These are phyloP conservation scores for Leptothorax acervorum DNA, from an alignment of 2,888 invertebrate species.

Conservation along the genomic window DNA sequence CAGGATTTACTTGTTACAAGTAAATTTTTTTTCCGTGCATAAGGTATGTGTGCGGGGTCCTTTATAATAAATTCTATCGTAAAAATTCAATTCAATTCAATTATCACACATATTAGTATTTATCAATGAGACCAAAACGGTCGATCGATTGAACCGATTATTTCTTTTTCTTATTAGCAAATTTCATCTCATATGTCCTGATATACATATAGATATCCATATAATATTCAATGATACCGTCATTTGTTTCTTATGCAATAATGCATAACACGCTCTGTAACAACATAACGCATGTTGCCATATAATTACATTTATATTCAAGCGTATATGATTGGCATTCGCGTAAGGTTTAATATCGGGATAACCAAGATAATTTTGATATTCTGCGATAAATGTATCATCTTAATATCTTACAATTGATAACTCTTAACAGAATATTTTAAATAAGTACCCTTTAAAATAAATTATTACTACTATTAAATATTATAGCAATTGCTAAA, in stretches of 20 bases:
- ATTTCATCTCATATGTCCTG: background rate
- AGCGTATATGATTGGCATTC: slow-evolving; percentile 1
- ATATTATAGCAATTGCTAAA: background rate
- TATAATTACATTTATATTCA: slow-evolving; percentile 40
- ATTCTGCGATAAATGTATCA: background rate
- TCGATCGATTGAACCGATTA: background rate
- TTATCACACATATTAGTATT: background rate
- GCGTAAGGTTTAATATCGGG: slow-evolving; percentile 2
- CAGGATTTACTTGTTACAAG: too few species aligned
- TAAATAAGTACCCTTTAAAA: background rate
- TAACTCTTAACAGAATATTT: background rate
- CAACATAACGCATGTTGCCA: background rate
- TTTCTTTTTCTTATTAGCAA: slow-evolving; percentile 3
- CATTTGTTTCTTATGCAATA: slow-evolving; percentile 11
- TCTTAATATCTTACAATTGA: background rate
- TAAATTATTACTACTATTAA: background rate
- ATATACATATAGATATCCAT: background rate
- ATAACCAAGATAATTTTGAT: slow-evolving; percentile 29
- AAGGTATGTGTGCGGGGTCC: too few species aligned
- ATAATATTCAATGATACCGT: background rate
- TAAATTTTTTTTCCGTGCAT: too few species aligned
- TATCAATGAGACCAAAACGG: slow-evolving; percentile 4
- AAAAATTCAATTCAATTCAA: background rate
- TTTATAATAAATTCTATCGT: background rate
- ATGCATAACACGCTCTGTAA: background rate